Evolutionary conservation across 2,888 invertebrate species (phyloP).

Genomic region (Synanthedon tipuliformis): DNA sequence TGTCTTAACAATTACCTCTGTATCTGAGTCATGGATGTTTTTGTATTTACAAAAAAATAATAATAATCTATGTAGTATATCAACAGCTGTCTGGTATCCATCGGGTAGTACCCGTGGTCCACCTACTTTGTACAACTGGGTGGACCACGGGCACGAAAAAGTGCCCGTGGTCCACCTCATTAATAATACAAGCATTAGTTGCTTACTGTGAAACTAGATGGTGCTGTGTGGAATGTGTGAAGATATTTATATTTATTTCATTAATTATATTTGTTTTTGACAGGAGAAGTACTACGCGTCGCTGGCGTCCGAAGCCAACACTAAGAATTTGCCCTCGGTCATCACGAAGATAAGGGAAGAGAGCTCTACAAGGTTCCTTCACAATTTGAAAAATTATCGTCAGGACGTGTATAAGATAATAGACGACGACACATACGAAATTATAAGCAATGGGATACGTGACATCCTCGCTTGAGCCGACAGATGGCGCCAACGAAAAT

Average conservation of each 20-base stretch:
- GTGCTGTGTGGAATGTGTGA: too few species aligned
- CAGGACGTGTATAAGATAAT: constrained; percentile 75
- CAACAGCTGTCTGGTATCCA: too few species aligned
- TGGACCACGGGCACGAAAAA: too few species aligned
- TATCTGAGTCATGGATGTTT: too few species aligned
- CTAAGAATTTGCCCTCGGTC: constrained; percentile 73
- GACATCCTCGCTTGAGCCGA: constrained; percentile 55
- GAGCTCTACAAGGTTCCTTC: constrained; percentile 71
- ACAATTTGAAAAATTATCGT: constrained; percentile 75
- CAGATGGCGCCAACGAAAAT: neutral
- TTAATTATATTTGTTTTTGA: constrained; percentile 15
- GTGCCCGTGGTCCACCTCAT: too few species aligned
- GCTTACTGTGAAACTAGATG: too few species aligned
- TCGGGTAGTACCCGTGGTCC: too few species aligned
- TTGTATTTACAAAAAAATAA: too few species aligned
- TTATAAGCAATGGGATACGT: constrained; percentile 54
- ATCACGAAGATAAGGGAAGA: constrained; percentile 77
- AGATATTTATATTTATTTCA: neutral
- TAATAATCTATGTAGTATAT: too few species aligned
- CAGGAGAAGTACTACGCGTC: constrained; percentile 79
- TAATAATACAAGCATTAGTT: too few species aligned
- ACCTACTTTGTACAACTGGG: too few species aligned
- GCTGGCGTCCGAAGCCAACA: constrained; percentile 72
- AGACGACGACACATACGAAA: constrained; percentile 72
- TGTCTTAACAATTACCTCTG: too few species aligned